Evolutionary conservation across 2,888 invertebrate genomes (phyloP).

Genomic region (Arctia plantaginis): DNA sequence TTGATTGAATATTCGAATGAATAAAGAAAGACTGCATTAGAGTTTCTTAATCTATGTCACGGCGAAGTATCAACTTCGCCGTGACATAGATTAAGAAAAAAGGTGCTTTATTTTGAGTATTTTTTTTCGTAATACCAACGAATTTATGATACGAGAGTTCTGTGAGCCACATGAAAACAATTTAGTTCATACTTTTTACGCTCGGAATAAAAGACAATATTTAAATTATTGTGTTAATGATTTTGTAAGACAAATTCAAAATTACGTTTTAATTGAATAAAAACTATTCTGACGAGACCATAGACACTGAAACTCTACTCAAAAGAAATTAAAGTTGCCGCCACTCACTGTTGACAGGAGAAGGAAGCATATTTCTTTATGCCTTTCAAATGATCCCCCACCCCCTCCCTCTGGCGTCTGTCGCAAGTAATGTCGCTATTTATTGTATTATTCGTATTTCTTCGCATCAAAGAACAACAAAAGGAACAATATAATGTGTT

Average conservation of each 20-base stretch:
- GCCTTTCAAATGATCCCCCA: slow-evolving; percentile 52
- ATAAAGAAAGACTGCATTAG: not conserved
- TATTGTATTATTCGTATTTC: slow-evolving; percentile 71
- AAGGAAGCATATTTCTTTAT: slow-evolving; percentile 40
- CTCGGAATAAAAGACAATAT: not conserved
- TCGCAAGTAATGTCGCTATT: slow-evolving; percentile 63
- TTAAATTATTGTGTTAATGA: not conserved
- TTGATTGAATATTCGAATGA: not conserved
- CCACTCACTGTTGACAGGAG: slow-evolving; percentile 49
- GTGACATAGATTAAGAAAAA: too few species aligned
- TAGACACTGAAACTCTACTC: slow-evolving; percentile 40
- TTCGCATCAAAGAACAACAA: slow-evolving; percentile 71
- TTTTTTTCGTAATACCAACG: not conserved
- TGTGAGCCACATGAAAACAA: not conserved
- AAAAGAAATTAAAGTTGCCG: slow-evolving; percentile 43
- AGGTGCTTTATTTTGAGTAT: not conserved
- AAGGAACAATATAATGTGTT: slow-evolving; percentile 52
- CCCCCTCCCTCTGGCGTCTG: slow-evolving; percentile 53
- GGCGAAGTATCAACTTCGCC: too few species aligned
- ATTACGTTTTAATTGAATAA: slow-evolving; percentile 40
- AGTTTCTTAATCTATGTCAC: not conserved
- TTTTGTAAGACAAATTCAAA: slow-evolving; percentile 18
- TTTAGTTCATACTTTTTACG: not conserved
- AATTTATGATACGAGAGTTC: not conserved
- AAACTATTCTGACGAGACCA: slow-evolving; percentile 39